Percentiles rank a stretch among this genome's conserved stretches.
phyloP scores from a whole-genome alignment of 2,797 vertebrate genomes.

The Cyclura pinguis region DNA sequence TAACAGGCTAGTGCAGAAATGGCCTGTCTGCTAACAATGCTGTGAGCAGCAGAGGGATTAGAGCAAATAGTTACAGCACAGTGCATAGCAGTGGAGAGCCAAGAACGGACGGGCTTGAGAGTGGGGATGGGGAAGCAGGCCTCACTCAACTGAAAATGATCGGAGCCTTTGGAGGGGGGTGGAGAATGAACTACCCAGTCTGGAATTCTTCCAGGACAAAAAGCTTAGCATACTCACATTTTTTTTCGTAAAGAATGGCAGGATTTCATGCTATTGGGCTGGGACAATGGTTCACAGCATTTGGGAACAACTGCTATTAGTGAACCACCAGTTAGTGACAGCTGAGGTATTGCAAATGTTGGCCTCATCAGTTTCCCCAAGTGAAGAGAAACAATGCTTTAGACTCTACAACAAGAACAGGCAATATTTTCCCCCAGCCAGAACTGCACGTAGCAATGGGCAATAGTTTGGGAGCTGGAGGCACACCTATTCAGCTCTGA shows the following conservation, averaged over 20 bases:
- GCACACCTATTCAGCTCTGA: background rate
- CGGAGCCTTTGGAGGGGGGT: background rate
- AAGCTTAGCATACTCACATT: background rate
- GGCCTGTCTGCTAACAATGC: background rate
- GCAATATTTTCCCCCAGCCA: background rate
- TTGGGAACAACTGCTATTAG: background rate
- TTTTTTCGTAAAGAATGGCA: slow-evolving; percentile 19
- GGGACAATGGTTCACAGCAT: slow-evolving; percentile 10
- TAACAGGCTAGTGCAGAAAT: too few species aligned
- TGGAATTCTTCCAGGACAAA: slow-evolving; percentile 24
- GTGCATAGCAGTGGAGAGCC: background rate
- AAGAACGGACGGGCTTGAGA: background rate
- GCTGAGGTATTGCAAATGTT: slow-evolving; percentile 5
- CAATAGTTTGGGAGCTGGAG: background rate
- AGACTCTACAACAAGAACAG: background rate
- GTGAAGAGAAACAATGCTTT: background rate
- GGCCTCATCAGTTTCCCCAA: background rate
- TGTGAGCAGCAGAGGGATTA: background rate
- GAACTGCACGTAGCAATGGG: background rate
- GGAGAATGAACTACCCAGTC: background rate
- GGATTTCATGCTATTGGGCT: slow-evolving; percentile 28
- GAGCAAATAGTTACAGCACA: background rate
- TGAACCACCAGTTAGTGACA: background rate
- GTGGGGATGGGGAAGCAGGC: background rate
- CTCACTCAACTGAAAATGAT: slow-evolving; percentile 1